Evolutionary conservation across 2,888 invertebrate genomes (phyloP).

Genomic region (Megalurothrips usitatus): DNA sequence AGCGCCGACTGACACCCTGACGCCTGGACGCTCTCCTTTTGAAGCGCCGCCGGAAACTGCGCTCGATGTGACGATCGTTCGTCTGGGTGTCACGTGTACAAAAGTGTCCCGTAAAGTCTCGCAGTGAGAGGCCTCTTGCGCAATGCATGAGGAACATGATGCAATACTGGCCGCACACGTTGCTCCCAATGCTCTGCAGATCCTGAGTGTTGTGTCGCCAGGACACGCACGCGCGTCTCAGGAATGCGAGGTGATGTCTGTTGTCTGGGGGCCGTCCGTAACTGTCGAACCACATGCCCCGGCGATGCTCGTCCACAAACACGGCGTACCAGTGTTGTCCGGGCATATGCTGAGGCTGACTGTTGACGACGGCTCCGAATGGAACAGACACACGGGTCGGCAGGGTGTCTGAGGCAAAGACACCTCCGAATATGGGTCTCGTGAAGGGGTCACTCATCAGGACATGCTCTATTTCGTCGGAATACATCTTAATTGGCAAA

Average conservation of each 20-base stretch:
- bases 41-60: too few relatives aligned
- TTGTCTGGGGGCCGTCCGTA: neutral
- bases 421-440: neutral
- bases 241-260: neutral
- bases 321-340: neutral
- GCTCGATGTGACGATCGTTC: too few relatives aligned
- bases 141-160: neutral
- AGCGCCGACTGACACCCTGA: too few relatives aligned
- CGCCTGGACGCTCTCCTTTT: too few relatives aligned
- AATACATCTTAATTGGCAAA: constrained; percentile 30
- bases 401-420: neutral
- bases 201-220: neutral
- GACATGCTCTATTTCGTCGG: neutral
- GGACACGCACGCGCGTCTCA: neutral
- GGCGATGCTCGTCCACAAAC: neutral
- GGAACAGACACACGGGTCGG: neutral
- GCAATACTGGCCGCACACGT: neutral
- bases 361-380: neutral
- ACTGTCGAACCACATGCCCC: neutral
- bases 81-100: too few relatives aligned
- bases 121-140: neutral
- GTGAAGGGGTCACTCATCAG: neutral
- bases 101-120: too few relatives aligned
- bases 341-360: neutral
- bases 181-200: neutral